Evolutionary conservation across 2,113 vertebrate species (phyloP).

Genomic region (Chrysemys picta): DNA sequence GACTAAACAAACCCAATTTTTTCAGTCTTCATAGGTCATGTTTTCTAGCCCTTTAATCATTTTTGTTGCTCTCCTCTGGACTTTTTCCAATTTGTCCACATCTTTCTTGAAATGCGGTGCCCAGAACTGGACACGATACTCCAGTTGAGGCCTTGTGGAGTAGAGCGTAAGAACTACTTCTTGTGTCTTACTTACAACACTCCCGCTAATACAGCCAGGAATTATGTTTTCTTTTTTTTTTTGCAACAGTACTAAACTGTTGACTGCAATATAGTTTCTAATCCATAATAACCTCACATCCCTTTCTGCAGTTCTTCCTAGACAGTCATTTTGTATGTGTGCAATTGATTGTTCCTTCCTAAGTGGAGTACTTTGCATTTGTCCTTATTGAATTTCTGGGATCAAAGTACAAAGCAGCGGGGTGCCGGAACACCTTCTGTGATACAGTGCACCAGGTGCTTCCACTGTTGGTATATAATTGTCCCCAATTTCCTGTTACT

Average conservation of each 20-base stretch:
- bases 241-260: too few species aligned
- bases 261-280: too few species aligned
- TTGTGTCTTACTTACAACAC: background rate
- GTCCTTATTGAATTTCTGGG: background rate
- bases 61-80: background rate
- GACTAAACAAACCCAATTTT: background rate
- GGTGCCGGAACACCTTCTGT: too few species aligned
- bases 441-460: too few species aligned
- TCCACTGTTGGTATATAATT: too few species aligned
- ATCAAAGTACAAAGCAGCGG: too few species aligned
- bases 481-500: too few species aligned
- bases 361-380: background rate
- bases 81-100: background rate
- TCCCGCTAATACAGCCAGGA: too few species aligned
- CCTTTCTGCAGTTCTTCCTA: background rate
- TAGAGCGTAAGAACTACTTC: background rate
- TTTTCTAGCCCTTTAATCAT: background rate
- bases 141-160: background rate
- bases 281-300: too few species aligned
- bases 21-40: background rate
- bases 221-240: too few species aligned
- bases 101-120: background rate
- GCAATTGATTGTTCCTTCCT: background rate
- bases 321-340: background rate
- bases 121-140: background rate